Base-by-base conservation (phyloP, 2,888 invertebrate species). In the Tethea ocularis region DNA sequence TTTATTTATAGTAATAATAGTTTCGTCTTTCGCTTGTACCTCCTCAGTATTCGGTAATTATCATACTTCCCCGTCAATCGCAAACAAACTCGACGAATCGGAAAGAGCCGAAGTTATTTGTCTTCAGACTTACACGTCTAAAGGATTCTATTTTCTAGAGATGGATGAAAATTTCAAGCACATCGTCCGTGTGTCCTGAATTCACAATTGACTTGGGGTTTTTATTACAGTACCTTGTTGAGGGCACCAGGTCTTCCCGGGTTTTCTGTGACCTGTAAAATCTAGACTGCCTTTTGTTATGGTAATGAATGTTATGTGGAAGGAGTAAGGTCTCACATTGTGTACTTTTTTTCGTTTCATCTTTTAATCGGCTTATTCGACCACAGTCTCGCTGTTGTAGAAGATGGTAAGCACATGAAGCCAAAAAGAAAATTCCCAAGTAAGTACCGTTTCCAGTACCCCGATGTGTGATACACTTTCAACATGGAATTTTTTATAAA, bases 131-230 rank as follows among this genome's bases (percentile, higher is more conserved):
- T 62, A 64, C 58, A 20, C 46, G 46, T 46, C 68, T 63, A 55
- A 58, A 69, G 71, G 77, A 85, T 83, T 83, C 81, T 80, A 84
- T 86, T 86, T 83, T 77, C 82, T 70, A 68, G 80, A 75, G 80
- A 82, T 77, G 79, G 80, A 77, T 82, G 85, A 85, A 83, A 86
- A 86, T 83, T 46, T 83, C 82, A 78, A 80, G 73, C 82, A 78
- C 73, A 71, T 72, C 59, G 65, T 66, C 61, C 59, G 52, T 76
- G 83, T 75, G 84, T 67, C 59, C 68, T 80, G 87, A 84, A 87
- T 87, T 71, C 77, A 62, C 75, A 86, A 85, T 78, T 62, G 68
- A 58, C 64, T 63, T 61, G 66, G 72, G 70, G 67, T 71, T 73
- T 78, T 77, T 76, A 80, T 78, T 77, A 74, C 67, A 53, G 54